These are phyloP conservation scores for Ceyx margarethae DNA, from an alignment of 2,113 vertebrate genomes.

Conservation along the genomic window DNA sequence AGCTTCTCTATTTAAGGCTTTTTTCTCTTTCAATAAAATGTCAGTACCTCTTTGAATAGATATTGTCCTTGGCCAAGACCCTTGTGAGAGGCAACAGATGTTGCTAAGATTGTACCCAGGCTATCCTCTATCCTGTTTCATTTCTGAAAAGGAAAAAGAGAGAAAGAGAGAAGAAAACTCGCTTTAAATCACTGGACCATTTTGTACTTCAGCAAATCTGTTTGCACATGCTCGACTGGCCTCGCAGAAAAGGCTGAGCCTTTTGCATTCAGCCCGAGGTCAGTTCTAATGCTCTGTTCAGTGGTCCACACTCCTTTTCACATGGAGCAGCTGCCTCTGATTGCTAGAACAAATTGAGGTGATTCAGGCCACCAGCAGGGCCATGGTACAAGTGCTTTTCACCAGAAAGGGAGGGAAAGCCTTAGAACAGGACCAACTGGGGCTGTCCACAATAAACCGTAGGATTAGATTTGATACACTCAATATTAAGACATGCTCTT, in stretches of 20 bases:
- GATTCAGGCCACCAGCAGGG: constrained; percentile 78
- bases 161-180: constrained; percentile 55
- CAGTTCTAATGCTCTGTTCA: constrained; percentile 66
- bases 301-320: constrained; percentile 71
- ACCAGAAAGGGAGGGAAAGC: constrained; percentile 54
- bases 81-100: constrained; percentile 83
- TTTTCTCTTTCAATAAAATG: constrained; percentile 60
- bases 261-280: constrained; percentile 69
- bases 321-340: constrained; percentile 75
- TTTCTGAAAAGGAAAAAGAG: constrained; percentile 66
- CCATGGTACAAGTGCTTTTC: constrained; percentile 63
- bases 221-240: constrained; percentile 74
- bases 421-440: constrained; percentile 70
- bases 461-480: constrained; percentile 82
- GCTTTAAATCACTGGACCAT: constrained; percentile 75
- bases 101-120: constrained; percentile 70
- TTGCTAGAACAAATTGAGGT: constrained; percentile 80
- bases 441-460: constrained; percentile 73
- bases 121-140: constrained; percentile 65
- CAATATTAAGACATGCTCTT: constrained; percentile 71
- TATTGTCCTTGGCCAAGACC: constrained; percentile 70
- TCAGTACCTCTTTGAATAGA: constrained; percentile 68
- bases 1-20: constrained; percentile 51
- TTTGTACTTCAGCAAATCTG: constrained; percentile 72
- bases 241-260: constrained; percentile 64